Evolutionary conservation across 1,140 invertebrate genomes (phyloP), one percentile per base, ranked within the genome.

Genomic region (Arctopsyche grandis): DNA sequence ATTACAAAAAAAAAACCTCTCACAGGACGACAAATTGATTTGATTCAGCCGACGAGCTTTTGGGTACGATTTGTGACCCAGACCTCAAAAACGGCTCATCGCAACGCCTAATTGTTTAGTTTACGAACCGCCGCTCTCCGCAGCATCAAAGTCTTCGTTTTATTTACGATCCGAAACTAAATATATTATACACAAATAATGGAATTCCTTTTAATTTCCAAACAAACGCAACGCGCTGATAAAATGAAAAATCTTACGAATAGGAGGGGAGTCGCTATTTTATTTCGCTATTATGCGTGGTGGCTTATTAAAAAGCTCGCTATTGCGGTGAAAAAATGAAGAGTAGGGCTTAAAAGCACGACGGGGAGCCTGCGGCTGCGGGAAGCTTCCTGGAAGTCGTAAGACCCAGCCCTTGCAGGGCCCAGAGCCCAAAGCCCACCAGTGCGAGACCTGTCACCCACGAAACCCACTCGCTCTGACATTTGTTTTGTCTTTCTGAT

Each of bases 351-450:
- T 22, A 78, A 70, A 71, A 56, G 69, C 77, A 26, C 77, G 26
- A 56, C 77, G 77, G 77, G 77, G 69, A 21, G 77, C 69, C 26
- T 21, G 60, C 26, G 26, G n/a, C 12, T 4, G 21, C 10, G 22
- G 24, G 43, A 58, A 56, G 69, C 69, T 78, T 78, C 77, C 77
- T 19, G 77, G 77, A 78, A 78, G 38, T 43, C 43, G 5, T 46
- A 14, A 71, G 14, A 56, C 69, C 26, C 21, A 22, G 1, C 7
- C 19, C 7, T 52, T 43, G 44, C 12, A 52, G 48, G 10, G 48
- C 48, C 48, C 48, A 14, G 12, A 52, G 48, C 48, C 48, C 48
- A 52, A 12, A 52, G 10, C 48, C 10, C 48, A 52, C 3, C 3
- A 10, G 4, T 10, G 3, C 1, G 7, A 38, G 29, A 1, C 48